These are phyloP conservation scores for Lophochroa leadbeateri DNA, from an alignment of 2,113 vertebrate species.

Conservation along the genomic window DNA sequence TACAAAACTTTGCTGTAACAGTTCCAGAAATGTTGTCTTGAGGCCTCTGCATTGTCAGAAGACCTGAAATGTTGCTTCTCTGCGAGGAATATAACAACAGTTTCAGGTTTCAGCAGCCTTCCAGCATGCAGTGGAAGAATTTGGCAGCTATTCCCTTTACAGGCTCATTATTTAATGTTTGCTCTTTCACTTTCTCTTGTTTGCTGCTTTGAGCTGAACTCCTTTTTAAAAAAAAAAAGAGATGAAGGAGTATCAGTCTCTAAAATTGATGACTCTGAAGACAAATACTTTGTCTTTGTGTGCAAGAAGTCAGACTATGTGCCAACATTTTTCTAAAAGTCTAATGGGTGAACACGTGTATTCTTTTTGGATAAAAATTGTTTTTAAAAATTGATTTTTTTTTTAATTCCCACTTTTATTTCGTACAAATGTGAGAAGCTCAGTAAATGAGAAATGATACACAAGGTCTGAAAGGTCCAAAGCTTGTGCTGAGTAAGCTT, in stretches of 20 bases:
- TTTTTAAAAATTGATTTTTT: not conserved
- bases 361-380: not conserved
- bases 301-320: not conserved
- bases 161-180: conserved; percentile 48
- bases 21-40: conserved; percentile 38
- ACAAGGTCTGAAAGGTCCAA: conserved; percentile 40
- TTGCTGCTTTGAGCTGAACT: conserved; percentile 36
- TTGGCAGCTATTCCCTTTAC: conserved; percentile 24
- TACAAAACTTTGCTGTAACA: conserved; percentile 3
- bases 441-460: conserved; percentile 27
- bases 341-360: not conserved
- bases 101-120: conserved; percentile 50
- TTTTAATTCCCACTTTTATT: not conserved
- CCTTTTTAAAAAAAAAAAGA: not conserved
- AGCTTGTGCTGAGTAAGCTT: conserved; percentile 28
- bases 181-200: conserved; percentile 25
- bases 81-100: not conserved
- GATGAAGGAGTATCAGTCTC: not conserved
- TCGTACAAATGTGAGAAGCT: not conserved
- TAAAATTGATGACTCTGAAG: conserved; percentile 36
- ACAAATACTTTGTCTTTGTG: not conserved
- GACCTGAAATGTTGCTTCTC: conserved; percentile 13
- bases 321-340: not conserved
- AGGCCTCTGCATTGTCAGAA: conserved; percentile 35
- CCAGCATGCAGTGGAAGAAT: not conserved